Evolutionary conservation across 2,888 invertebrate species (phyloP).

Genomic region (Rosalia funebris): DNA sequence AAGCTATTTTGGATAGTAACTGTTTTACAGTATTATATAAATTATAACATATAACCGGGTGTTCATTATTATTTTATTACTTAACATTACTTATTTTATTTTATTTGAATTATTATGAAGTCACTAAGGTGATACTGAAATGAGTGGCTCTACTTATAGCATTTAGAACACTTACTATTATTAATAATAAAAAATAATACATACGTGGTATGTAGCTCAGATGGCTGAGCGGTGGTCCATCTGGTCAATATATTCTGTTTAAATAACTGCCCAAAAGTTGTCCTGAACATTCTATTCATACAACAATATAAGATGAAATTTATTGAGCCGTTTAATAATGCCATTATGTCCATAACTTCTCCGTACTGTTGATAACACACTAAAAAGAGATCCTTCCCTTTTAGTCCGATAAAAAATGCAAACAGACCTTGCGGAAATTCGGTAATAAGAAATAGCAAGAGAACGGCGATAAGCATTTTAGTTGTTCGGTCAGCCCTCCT

Average conservation of each 20-base stretch:
- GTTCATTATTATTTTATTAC: too few species aligned
- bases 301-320: slow-evolving; percentile 94
- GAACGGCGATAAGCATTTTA: slow-evolving; percentile 86
- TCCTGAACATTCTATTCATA: slow-evolving; percentile 93
- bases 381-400: slow-evolving; percentile 77
- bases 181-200: slow-evolving; percentile 65
- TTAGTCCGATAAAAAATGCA: slow-evolving; percentile 72
- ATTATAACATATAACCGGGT: too few species aligned
- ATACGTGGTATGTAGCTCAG: slow-evolving; percentile 74
- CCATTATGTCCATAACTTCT: slow-evolving; percentile 89
- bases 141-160: too few species aligned
- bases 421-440: slow-evolving; percentile 80
- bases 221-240: slow-evolving; percentile 70
- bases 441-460: slow-evolving; percentile 86
- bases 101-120: too few species aligned
- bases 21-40: too few species aligned
- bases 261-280: slow-evolving; percentile 79
- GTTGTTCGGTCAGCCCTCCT: slow-evolving; percentile 88
- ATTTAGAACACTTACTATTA: too few species aligned
- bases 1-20: too few species aligned
- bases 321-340: slow-evolving; percentile 89
- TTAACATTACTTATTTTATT: too few species aligned
- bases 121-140: too few species aligned
- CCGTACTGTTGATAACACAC: slow-evolving; percentile 84
- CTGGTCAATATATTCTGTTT: slow-evolving; percentile 72